Evolutionary conservation across 2,797 vertebrate genomes (phyloP).

Genomic region (Hoplostethus atlanticus): DNA sequence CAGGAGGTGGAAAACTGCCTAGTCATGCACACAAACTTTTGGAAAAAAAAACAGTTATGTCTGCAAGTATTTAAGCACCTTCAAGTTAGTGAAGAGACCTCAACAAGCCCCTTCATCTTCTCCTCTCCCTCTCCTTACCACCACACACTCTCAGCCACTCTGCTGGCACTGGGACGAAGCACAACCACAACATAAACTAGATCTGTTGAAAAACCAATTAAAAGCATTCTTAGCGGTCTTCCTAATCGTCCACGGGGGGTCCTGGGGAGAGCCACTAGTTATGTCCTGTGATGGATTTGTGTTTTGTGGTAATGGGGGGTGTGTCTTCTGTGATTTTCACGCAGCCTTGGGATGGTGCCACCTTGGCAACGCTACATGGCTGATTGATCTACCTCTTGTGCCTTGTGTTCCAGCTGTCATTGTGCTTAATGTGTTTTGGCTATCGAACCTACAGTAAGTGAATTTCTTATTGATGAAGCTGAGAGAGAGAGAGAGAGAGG

Average conservation of each 20-base stretch:
- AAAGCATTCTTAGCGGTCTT: slow-evolving; percentile 23
- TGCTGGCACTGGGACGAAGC: slow-evolving; percentile 10
- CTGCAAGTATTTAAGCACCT: slow-evolving; percentile 12
- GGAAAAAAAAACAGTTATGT: background rate
- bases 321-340: slow-evolving; percentile 39
- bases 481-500: slow-evolving; percentile 4
- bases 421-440: slow-evolving; percentile 74
- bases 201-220: slow-evolving; percentile 58
- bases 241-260: slow-evolving; percentile 48
- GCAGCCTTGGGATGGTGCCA: slow-evolving; percentile 58
- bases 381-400: slow-evolving; percentile 64
- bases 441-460: slow-evolving; percentile 59
- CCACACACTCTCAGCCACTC: slow-evolving; percentile 4
- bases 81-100: slow-evolving; percentile 12
- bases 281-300: slow-evolving; percentile 58
- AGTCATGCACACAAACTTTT: background rate
- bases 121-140: background rate
- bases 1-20: background rate
- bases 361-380: slow-evolving; percentile 52
- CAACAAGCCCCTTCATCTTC: slow-evolving; percentile 4
- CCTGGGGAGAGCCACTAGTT: slow-evolving; percentile 41
- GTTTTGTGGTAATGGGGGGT: slow-evolving; percentile 44
- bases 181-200: slow-evolving; percentile 43
- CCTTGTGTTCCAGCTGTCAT: slow-evolving; percentile 64
- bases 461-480: slow-evolving; percentile 61